Conservation (phyloP, 2,888 invertebrate genomes). For the Lymantria monacha region DNA sequence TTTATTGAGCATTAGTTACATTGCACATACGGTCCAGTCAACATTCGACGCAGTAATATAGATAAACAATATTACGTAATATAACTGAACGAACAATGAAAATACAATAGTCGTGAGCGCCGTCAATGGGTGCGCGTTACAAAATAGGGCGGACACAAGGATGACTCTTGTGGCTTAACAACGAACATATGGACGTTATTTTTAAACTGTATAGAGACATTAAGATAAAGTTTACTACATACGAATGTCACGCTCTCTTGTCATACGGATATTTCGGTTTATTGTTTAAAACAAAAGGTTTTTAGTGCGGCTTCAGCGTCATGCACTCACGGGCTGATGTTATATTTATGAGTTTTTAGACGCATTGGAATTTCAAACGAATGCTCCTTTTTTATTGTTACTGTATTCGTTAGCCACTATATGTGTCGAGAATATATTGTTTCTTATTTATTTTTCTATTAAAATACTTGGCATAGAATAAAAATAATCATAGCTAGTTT, state of each 20-base stretch:
- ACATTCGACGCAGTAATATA: no score
- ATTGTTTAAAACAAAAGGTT: conserved; percentile 76
- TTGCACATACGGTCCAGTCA: no score
- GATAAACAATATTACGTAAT: not conserved
- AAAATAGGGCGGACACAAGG: conserved; percentile 21
- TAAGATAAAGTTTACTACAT: conserved; percentile 71
- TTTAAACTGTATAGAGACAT: conserved; percentile 69
- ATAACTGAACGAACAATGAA: not conserved
- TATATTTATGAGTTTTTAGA: conserved; percentile 56
- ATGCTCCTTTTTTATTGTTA: conserved; percentile 15
- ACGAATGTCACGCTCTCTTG: conserved; percentile 45
- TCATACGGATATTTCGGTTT: conserved; percentile 55
- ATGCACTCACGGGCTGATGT: conserved; percentile 52
- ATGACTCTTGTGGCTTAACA: conserved; percentile 30
- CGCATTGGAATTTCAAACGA: conserved; percentile 45
- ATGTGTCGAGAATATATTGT: not conserved
- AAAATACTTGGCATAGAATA: no score
- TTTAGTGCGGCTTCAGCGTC: conserved; percentile 62
- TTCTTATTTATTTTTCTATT: not conserved
- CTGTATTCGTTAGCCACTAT: conserved; percentile 13
- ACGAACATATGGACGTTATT: conserved; percentile 66
- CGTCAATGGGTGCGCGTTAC: conserved; percentile 28
- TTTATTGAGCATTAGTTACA: no score
- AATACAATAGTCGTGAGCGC: not conserved
- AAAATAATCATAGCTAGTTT: no score